Evolutionary conservation across 1,140 invertebrate species (phyloP).

Genomic region (Wasmannia auropunctata): DNA sequence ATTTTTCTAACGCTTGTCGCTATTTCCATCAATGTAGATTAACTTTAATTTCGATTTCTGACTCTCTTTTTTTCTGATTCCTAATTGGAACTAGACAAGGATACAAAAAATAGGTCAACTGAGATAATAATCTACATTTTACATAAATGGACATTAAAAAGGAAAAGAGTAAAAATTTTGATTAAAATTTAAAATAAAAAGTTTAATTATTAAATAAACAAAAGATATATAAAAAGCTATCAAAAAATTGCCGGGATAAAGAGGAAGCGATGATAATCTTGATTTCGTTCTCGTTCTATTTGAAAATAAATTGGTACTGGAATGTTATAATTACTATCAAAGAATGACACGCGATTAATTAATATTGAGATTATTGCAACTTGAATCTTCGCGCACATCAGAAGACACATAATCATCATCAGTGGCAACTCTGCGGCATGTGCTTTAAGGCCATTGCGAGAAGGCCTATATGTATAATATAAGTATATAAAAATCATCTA

Average conservation of each 20-base stretch:
- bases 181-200: not conserved
- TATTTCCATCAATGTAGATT: no score
- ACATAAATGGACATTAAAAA: no score
- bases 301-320: no score
- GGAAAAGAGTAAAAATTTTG: not conserved
- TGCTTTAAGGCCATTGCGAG: conserved; percentile 91
- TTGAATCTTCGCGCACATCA: conserved; percentile 90
- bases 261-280: not conserved
- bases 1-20: not conserved
- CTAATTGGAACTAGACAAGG: no score
- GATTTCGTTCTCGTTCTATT: not conserved
- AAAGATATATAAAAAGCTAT: not conserved
- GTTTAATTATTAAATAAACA: not conserved
- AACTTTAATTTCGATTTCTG: no score
- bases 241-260: no score
- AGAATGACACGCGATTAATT: not conserved
- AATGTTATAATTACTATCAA: not conserved
- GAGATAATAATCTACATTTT: no score
- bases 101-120: no score
- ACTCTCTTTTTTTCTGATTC: no score
- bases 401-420: conserved; percentile 89
- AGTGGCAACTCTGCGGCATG: conserved; percentile 88
- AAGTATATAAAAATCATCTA: no score
- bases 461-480: no score
- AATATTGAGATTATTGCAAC: conserved; percentile 78